phyloP scores from a whole-genome alignment of 2,113 vertebrate genomes.

The Willisornis vidua region DNA sequence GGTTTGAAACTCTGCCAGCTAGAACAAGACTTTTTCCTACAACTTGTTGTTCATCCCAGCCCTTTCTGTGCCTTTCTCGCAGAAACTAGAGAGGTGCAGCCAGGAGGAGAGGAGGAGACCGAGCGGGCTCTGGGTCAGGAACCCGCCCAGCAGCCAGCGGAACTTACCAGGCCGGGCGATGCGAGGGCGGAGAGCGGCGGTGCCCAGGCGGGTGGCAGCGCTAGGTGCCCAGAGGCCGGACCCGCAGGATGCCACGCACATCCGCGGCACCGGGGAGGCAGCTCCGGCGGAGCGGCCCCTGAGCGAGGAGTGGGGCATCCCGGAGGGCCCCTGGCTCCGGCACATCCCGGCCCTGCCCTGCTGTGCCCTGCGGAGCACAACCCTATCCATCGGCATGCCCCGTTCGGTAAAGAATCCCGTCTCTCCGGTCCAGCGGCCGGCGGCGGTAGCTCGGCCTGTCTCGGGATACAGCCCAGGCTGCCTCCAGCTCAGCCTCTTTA shows the following conservation, averaged over 20 bases:
- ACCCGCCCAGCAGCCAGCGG: neutral
- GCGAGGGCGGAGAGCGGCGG: too few species aligned
- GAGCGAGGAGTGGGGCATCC: neutral
- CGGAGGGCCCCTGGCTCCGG: rapidly evolving
- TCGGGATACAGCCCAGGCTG: too few species aligned
- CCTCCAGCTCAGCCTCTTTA: neutral
- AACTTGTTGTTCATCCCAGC: too few species aligned
- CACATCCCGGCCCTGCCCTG: neutral
- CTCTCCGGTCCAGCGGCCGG: too few species aligned
- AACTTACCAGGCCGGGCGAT: neutral
- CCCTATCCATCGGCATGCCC: neutral
- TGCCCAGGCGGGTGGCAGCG: too few species aligned
- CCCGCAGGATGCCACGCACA: rapidly evolving
- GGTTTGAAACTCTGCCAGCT: neutral
- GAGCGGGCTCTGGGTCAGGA: neutral
- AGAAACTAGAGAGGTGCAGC: neutral
- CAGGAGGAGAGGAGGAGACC: neutral
- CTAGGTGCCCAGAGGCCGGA: rapidly evolving
- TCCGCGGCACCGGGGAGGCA: neutral
- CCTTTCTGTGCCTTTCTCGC: neutral
- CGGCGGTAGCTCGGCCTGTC: neutral
- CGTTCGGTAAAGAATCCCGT: neutral
- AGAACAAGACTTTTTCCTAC: neutral
- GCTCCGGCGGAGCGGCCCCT: neutral
- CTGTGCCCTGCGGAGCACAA: too few species aligned